Evolutionary conservation across 2,113 vertebrate species (phyloP), one percentile per base, ranked within the genome.

Genomic region (Podiceps cristatus): DNA sequence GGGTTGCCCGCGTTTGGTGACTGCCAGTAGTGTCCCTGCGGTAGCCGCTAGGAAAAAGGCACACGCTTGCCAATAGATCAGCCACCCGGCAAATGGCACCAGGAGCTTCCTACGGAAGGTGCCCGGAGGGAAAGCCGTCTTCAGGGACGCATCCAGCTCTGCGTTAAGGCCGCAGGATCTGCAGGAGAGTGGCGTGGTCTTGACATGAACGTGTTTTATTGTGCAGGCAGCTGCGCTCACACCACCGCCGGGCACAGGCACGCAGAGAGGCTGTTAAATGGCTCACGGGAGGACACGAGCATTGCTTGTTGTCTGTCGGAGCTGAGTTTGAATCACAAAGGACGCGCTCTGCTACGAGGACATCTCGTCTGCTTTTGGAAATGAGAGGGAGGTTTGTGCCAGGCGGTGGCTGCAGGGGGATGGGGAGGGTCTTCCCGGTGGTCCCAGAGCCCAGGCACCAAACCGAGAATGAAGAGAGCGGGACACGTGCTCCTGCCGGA

Each of bases 51-150:
- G 53, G 66, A 64, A 37, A 63, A 63, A 14, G n/a, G 13, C 47
- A 59, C 33, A 19, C 9, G 0, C 45, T 66, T 25, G 11, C 74
- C 28, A 31, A 18, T 3, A 8, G 64, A n/a, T 49, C 53, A 59
- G 35, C 0, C 29, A 19, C 18, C 44, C 12, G 4, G 50, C 55
- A 69, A 80, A 72, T 1, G 37, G 78, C 63, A 68, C 22, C 83
- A 35, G 86, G 42, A 63, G 4, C n/a, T 45, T 53, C 62, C 72
- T 17, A 1, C 0, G 3, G 82, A n/a, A 28, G 0, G 5, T 20
- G 66, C 5, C 25, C 13, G 19, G 60, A 37, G 25, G 0, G 5
- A 4, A 23, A 22, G 37, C n/a, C 4, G 0, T 3, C 76, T 22
- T 13, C 74, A 60, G 60, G 59, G 17, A 5, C 14, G 31, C 50